Evolutionary conservation across 1,140 invertebrate species (phyloP).

Genomic region (Drosophila ananassae): DNA sequence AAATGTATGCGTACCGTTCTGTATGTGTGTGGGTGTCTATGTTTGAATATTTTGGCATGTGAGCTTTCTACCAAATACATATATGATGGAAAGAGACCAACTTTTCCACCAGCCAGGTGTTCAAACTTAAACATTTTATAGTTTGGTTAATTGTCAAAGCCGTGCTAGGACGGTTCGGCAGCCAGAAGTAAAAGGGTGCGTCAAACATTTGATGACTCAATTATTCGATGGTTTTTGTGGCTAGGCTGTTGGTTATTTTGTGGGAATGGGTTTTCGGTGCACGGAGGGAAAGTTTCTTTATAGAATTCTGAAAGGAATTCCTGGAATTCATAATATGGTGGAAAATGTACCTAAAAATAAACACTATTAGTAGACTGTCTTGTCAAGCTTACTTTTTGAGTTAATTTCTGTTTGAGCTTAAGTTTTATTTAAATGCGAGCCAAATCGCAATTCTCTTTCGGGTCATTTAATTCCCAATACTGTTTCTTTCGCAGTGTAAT

Average conservation of each 20-base stretch:
- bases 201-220: constrained; percentile 79
- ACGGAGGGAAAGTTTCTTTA: background rate
- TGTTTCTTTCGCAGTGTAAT: constrained; percentile 1
- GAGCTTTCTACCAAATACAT: constrained; percentile 19
- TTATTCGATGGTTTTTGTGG: constrained; percentile 76
- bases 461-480: background rate
- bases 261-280: background rate
- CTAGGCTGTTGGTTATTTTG: constrained; percentile 35
- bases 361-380: no score
- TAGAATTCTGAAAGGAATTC: background rate
- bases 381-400: no score
- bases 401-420: no score
- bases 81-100: constrained; percentile 12
- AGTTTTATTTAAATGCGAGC: background rate
- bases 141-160: constrained; percentile 81
- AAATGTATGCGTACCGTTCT: constrained; percentile 54
- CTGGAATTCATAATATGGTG: background rate
- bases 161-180: constrained; percentile 15
- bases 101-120: constrained; percentile 62
- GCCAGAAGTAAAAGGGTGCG: constrained; percentile 52
- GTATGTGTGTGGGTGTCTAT: constrained; percentile 13
- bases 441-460: background rate
- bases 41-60: constrained; percentile 50
- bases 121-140: constrained; percentile 83
- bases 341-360: no score